Base-by-base conservation (phyloP, 2,113 vertebrate genomes). In the Notarius lentiginosus region DNA sequence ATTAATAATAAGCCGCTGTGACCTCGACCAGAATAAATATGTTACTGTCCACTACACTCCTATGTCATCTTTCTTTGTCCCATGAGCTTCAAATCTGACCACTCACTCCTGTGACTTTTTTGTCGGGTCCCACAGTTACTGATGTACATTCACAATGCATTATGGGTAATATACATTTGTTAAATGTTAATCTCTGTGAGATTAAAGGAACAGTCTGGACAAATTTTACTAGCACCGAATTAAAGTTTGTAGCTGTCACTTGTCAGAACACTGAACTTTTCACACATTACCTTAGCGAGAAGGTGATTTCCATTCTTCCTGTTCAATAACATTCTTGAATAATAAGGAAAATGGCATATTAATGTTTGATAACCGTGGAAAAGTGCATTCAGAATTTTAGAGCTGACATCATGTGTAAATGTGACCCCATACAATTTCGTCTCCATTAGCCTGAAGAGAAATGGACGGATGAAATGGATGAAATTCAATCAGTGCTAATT, bases 401-500 rank as follows among this genome's bases (percentile, higher is more conserved):
- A 49, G 80, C 60, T 14, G 61, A 83, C 47, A 15, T 15, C 18
- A 0, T 27, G 61, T 66, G 81, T 9, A 70, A 81, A 68, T 30
- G 63, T 17, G 73, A 51, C 4, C n/a, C 49, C 58, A 60, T 66
- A 84, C n/a, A 17, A 17, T 83, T 66, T 15, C 20, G 22, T 82
- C 61, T 85, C 87, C 34, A 77, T 84, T 76, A 85, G 79, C 88
- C 81, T 88, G 60, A 77, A 90, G 88, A 15, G 58, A 63, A 41
- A 41, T 41, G 41, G 41, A 41, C 41, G 41, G 41, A 41, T 41
- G 90, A 82, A 85, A 87, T 88, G 89, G 90, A 93, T 94, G 89
- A 94, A 95, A 94, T 94, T 91, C 90, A 93, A 93, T 94, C 93
- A 91, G 82, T 87, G 89, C 88, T 92, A 90, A 92, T 93, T 93